These are phyloP conservation scores for Drosophila dives DNA, from an alignment of 2,888 invertebrate species.

Conservation along the genomic window DNA sequence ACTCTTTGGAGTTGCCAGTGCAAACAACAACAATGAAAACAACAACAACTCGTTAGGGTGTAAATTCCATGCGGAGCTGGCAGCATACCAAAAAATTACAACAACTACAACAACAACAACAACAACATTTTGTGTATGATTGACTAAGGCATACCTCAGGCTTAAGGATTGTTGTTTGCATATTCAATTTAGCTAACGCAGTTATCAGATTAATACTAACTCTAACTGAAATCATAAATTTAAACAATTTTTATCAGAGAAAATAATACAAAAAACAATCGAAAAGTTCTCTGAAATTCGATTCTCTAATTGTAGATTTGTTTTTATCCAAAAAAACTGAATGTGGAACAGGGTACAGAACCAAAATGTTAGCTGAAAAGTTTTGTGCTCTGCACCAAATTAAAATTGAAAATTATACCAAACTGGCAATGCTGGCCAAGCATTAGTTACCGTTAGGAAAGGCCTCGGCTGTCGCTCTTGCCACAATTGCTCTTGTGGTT, in stretches of 20 bases:
- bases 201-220: background rate
- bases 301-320: background rate
- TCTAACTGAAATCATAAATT: background rate
- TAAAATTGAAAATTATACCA: constrained; percentile 41
- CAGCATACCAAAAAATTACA: constrained; percentile 21
- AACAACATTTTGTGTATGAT: background rate
- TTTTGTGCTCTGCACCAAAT: constrained; percentile 2
- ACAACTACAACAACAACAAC: constrained; percentile 6
- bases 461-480: constrained; percentile 6
- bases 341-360: background rate
- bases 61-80: constrained; percentile 58
- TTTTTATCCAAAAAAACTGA: background rate
- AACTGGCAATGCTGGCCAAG: constrained; percentile 37
- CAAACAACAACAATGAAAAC: constrained; percentile 29
- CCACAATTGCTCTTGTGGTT: background rate
- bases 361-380: background rate
- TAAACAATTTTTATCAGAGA: background rate
- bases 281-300: background rate
- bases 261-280: background rate
- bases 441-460: constrained; percentile 38
- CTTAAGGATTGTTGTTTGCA: background rate
- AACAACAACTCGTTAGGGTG: constrained; percentile 47
- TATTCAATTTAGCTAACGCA: background rate
- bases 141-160: constrained; percentile 7
- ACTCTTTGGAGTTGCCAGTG: constrained; percentile 63